These are phyloP conservation scores for Crocodylus rhombifer DNA, from an alignment of 2,797 vertebrate genomes.

Conservation along the genomic window DNA sequence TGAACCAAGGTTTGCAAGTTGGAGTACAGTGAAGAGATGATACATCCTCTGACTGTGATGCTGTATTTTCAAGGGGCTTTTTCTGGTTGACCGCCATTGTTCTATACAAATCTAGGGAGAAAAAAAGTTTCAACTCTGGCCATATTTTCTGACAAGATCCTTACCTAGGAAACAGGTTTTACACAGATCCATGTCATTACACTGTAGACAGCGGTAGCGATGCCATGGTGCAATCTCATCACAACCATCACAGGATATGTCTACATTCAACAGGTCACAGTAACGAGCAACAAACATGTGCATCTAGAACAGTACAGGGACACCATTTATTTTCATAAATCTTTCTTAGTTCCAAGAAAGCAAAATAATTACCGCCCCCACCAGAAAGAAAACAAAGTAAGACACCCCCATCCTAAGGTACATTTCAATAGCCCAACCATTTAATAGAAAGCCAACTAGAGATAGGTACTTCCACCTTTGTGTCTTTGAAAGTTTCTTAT, in stretches of 20 bases:
- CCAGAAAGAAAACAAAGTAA: too few relatives aligned
- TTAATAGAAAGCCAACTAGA: neutral
- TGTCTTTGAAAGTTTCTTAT: neutral
- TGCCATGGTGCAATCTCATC: constrained; percentile 96
- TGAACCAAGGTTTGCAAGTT: too few relatives aligned
- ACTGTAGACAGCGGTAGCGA: constrained; percentile 96
- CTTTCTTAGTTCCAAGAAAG: neutral
- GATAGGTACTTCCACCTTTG: neutral
- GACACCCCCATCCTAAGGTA: too few relatives aligned
- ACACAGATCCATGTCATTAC: constrained; percentile 98
- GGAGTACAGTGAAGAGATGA: too few relatives aligned
- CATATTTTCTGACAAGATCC: neutral
- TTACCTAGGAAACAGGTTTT: constrained; percentile 98
- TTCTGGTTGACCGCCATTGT: too few relatives aligned
- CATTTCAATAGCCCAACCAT: too few relatives aligned
- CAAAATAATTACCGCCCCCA: neutral
- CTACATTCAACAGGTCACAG: constrained; percentile 94
- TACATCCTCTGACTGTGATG: too few relatives aligned
- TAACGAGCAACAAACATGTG: constrained; percentile 99
- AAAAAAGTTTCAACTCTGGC: neutral
- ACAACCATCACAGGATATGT: constrained; percentile 97
- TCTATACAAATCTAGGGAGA: neutral
- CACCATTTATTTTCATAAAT: neutral
- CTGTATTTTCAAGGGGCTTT: too few relatives aligned
- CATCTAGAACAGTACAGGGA: constrained; percentile 85